phyloP scores from a whole-genome alignment of 2,888 invertebrate genomes.

The Oligia latruncula region DNA sequence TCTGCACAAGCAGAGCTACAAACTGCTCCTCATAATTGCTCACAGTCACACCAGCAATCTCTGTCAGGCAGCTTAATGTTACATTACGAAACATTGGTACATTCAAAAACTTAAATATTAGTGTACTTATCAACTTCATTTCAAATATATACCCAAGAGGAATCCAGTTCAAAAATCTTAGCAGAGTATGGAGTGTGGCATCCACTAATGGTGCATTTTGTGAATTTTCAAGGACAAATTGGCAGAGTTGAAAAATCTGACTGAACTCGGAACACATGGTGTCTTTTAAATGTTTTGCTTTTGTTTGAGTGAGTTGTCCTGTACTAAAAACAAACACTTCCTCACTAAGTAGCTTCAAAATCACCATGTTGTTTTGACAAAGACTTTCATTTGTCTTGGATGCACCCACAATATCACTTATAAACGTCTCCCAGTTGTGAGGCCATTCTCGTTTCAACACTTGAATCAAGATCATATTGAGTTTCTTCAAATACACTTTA shows the following conservation, averaged over 20 bases:
- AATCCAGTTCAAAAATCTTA: constrained; percentile 99
- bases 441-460: constrained; percentile 99
- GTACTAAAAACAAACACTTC: constrained; percentile 99
- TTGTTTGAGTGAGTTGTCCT: constrained; percentile 99
- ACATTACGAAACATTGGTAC: constrained; percentile 99
- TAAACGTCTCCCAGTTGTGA: constrained; percentile 99
- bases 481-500: constrained; percentile 98
- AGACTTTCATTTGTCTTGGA: constrained; percentile 99
- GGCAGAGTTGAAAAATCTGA: constrained; percentile 99
- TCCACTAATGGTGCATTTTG: constrained; percentile 99
- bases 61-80: constrained; percentile 99
- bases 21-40: constrained; percentile 98
- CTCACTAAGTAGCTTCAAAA: constrained; percentile 98
- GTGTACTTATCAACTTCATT: constrained; percentile 98
- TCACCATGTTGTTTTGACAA: constrained; percentile 99
- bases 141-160: constrained; percentile 99
- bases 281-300: constrained; percentile 99
- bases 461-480: constrained; percentile 99
- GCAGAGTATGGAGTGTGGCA: constrained; percentile 98
- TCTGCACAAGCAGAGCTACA: constrained; percentile 96
- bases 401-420: constrained; percentile 99
- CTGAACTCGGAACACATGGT: constrained; percentile 99
- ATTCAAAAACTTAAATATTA: constrained; percentile 98
- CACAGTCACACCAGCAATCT: constrained; percentile 98
- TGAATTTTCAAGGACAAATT: constrained; percentile 99